phyloP scores from a whole-genome alignment of 2,797 vertebrate species.

The Rhabdophis nuchalis region DNA sequence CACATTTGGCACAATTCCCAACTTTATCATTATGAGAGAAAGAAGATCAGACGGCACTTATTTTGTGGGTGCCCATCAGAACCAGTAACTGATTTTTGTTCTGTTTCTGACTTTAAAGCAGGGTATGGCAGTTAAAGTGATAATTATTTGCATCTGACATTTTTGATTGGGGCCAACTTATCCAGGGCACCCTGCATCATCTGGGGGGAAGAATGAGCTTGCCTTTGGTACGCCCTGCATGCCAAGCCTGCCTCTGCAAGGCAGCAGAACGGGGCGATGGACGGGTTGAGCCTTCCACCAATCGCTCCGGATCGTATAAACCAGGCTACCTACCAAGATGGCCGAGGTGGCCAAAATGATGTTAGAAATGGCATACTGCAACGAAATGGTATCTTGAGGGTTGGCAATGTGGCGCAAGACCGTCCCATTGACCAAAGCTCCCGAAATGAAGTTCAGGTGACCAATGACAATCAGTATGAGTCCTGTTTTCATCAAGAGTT shows the following conservation, averaged over 20 bases:
- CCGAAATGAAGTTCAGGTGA: constrained; percentile 85
- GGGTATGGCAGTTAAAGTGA: neutral
- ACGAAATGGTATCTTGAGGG: constrained; percentile 52
- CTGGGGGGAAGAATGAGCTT: neutral
- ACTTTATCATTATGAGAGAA: neutral
- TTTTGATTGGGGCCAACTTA: neutral
- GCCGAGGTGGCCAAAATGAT: constrained; percentile 77
- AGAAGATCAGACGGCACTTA: neutral
- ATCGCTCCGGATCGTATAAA: neutral
- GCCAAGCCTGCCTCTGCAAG: neutral
- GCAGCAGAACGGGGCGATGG: no score
- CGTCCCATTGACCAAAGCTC: constrained; percentile 79
- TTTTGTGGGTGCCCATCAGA: no score
- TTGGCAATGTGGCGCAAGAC: constrained; percentile 80
- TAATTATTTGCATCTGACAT: neutral
- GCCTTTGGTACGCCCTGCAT: no score
- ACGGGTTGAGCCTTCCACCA: neutral
- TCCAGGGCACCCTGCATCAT: neutral
- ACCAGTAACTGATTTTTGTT: neutral
- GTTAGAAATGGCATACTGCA: constrained; percentile 80
- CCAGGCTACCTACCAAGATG: constrained; percentile 73
- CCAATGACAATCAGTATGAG: constrained; percentile 85
- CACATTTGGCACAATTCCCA: neutral
- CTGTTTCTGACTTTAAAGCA: neutral
- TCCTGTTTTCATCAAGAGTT: constrained; percentile 89